Percentiles rank a stretch among this genome's conserved stretches.
Evolutionary conservation across 2,888 invertebrate species (phyloP).

Genomic region (Drosophila picticornis): DNA sequence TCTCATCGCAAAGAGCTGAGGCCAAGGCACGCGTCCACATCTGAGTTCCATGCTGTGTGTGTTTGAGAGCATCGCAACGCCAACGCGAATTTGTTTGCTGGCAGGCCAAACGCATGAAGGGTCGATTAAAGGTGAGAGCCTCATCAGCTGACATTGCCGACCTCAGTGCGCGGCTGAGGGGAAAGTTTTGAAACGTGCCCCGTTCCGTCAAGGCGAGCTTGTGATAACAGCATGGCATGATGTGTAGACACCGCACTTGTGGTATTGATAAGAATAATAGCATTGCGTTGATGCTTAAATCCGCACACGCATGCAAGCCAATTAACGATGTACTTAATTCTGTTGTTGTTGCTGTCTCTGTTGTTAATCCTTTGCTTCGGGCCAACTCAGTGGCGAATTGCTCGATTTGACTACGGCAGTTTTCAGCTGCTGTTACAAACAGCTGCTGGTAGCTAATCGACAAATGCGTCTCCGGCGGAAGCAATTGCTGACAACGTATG

Average conservation of each 20-base stretch:
- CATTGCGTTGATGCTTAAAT: constrained; percentile 89
- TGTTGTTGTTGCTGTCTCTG: too few species aligned
- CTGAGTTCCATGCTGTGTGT: constrained; percentile 85
- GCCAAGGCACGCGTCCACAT: constrained; percentile 88
- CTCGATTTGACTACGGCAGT: constrained; percentile 86
- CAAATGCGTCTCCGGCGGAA: constrained; percentile 86
- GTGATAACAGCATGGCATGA: constrained; percentile 94
- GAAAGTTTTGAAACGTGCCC: constrained; percentile 88
- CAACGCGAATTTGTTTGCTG: constrained; percentile 88
- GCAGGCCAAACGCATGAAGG: constrained; percentile 90
- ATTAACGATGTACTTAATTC: constrained; percentile 82
- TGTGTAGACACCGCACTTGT: constrained; percentile 87
- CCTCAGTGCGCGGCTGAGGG: constrained; percentile 87
- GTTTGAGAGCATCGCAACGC: constrained; percentile 84
- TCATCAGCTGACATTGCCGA: constrained; percentile 71
- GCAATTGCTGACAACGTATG: constrained; percentile 87
- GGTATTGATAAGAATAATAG: constrained; percentile 88
- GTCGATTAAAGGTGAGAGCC: constrained; percentile 86
- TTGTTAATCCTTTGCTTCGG: neutral
- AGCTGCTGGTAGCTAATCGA: constrained; percentile 87
- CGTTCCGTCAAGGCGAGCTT: constrained; percentile 86
- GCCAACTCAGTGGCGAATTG: constrained; percentile 84
- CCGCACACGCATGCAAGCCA: constrained; percentile 92
- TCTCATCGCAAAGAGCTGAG: constrained; percentile 87
- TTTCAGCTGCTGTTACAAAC: constrained; percentile 85